Conservation (phyloP, 2,888 invertebrate species). For the Autographa pulchrina region DNA sequence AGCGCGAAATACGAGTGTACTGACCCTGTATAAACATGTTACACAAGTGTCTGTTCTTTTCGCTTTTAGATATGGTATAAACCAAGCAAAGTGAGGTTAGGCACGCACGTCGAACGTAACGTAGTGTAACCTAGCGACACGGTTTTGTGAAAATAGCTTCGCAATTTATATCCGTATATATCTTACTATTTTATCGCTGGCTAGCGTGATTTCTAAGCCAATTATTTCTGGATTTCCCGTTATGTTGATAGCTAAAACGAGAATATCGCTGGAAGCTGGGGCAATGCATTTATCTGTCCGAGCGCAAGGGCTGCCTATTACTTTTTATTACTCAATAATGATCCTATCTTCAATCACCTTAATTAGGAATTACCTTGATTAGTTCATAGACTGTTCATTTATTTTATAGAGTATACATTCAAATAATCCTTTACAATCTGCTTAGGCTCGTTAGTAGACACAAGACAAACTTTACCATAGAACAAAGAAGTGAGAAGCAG, state of each 20-base stretch:
- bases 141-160: constrained; percentile 37
- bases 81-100: constrained; percentile 48
- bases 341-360: constrained; percentile 34
- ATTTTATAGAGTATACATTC: background rate
- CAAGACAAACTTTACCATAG: constrained; percentile 30
- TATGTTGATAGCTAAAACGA: constrained; percentile 46
- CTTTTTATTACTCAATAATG: constrained; percentile 37
- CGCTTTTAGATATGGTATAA: constrained; percentile 57
- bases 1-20: constrained; percentile 62
- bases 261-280: constrained; percentile 33
- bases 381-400: background rate
- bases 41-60: constrained; percentile 55
- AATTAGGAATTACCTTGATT: constrained; percentile 7
- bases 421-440: constrained; percentile 3
- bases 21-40: constrained; percentile 66
- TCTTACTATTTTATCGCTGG: constrained; percentile 40
- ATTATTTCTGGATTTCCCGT: constrained; percentile 49
- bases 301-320: constrained; percentile 33
- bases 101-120: constrained; percentile 54
- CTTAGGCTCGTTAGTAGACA: constrained; percentile 14
- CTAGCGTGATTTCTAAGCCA: constrained; percentile 33
- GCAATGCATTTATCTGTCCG: constrained; percentile 43
- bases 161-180: constrained; percentile 39
- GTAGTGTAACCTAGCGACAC: constrained; percentile 35
- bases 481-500: constrained; percentile 40